Conservation (phyloP, 2,888 invertebrate genomes). For the Sphinx pinastri region DNA sequence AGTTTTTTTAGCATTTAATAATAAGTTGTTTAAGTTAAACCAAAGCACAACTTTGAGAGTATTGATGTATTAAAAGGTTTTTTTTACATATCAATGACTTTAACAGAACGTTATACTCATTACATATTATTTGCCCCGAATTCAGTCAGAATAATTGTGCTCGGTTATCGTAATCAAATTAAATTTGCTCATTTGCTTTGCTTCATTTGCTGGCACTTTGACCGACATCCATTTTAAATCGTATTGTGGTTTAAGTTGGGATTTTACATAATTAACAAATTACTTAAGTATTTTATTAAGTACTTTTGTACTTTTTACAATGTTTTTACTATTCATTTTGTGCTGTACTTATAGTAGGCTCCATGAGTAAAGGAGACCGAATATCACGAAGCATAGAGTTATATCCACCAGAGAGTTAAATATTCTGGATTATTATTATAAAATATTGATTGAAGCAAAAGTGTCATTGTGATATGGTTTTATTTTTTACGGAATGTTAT, state of each 20-base stretch:
- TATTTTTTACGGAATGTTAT: conserved; percentile 27
- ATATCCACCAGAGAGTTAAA: not conserved
- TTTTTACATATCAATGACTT: too few relatives aligned
- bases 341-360: too few relatives aligned
- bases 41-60: too few relatives aligned
- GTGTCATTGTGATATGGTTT: conserved; percentile 5
- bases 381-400: not conserved
- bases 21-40: too few relatives aligned
- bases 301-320: too few relatives aligned
- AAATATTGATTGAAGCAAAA: conserved; percentile 10
- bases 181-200: not conserved
- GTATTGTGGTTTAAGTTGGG: not conserved
- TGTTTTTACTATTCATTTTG: too few relatives aligned
- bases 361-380: not conserved
- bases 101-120: not conserved
- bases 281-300: not conserved
- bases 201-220: not conserved
- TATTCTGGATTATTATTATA: not conserved
- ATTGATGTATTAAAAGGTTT: too few relatives aligned
- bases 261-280: not conserved
- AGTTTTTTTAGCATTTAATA: too few relatives aligned
- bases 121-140: not conserved
- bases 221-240: not conserved
- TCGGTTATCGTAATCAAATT: not conserved
- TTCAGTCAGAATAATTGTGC: not conserved